These are phyloP conservation scores for Hystrix cristata DNA, from an alignment of 2,113 vertebrate species.

Conservation along the genomic window DNA sequence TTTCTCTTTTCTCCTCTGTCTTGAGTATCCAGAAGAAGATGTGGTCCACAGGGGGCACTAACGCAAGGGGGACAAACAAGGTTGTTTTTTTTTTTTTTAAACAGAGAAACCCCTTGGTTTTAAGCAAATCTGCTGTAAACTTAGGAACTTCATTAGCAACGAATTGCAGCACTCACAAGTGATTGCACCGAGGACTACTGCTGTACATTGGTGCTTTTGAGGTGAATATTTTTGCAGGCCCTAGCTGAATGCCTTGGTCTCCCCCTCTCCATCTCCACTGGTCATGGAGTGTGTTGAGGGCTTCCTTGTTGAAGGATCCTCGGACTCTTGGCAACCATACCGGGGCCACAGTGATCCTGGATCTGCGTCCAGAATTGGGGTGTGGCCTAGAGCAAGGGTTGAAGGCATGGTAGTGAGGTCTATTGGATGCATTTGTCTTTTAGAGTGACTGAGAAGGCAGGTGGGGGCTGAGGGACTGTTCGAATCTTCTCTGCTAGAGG, in stretches of 20 bases:
- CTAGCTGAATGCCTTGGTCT: not conserved
- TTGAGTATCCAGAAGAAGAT: not conserved
- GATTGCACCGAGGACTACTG: not conserved
- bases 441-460: not conserved
- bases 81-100: not conserved
- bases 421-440: not conserved
- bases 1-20: not conserved
- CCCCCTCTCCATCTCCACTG: not conserved
- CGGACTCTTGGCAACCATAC: not conserved
- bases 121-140: not conserved
- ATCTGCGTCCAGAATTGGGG: not conserved
- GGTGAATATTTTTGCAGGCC: not conserved
- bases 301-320: not conserved
- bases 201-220: not conserved
- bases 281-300: not conserved
- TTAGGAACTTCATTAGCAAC: not conserved
- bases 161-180: not conserved
- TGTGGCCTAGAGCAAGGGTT: not conserved
- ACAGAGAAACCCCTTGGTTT: conserved; percentile 15
- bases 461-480: not conserved
- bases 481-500: not conserved
- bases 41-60: not conserved
- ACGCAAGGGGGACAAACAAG: not conserved
- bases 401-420: not conserved
- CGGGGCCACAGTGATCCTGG: not conserved